A percentile compares a stretch with the other conserved stretches of the same genome.
Conservation (phyloP, 1,140 invertebrate species). For the Drosophila nigromelanica region DNA sequence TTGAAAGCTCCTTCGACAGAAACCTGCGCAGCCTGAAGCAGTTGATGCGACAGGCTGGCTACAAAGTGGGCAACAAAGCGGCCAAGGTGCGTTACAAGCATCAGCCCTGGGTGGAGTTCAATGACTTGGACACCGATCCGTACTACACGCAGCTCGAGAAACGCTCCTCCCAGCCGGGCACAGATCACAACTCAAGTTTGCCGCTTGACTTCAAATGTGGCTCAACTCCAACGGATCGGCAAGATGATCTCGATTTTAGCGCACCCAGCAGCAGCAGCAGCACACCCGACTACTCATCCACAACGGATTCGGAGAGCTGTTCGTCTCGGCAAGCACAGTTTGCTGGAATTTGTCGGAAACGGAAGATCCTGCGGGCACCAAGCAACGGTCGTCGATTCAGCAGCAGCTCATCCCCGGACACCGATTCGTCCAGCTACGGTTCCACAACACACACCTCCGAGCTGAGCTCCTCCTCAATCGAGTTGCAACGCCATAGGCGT, state of each 20-base stretch:
- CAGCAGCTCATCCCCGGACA: slow-evolving; percentile 17
- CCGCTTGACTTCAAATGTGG: neutral
- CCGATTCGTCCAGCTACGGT: slow-evolving; percentile 15
- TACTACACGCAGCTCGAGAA: slow-evolving; percentile 40
- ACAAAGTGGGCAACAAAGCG: neutral
- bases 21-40: neutral
- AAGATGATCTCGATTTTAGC: neutral
- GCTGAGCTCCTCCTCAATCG: neutral
- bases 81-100: neutral
- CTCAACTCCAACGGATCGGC: neutral
- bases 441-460: slow-evolving; percentile 30
- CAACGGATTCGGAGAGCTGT: slow-evolving; percentile 2
- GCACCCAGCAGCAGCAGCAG: slow-evolving; percentile 13
- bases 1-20: slow-evolving; percentile 8
- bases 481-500: neutral
- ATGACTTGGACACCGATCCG: slow-evolving; percentile 40
- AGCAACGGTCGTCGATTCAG: slow-evolving; percentile 10
- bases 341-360: neutral
- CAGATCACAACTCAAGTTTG: neutral
- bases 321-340: neutral
- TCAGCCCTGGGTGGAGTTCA: neutral
- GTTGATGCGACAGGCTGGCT: slow-evolving; percentile 18
- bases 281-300: slow-evolving; percentile 9
- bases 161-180: no score
- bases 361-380: neutral